Percentiles rank a stretch among this genome's conserved stretches.
These are phyloP conservation scores for Mus spretus DNA, from an alignment of 2,797 vertebrate genomes.

Conservation along the genomic window DNA sequence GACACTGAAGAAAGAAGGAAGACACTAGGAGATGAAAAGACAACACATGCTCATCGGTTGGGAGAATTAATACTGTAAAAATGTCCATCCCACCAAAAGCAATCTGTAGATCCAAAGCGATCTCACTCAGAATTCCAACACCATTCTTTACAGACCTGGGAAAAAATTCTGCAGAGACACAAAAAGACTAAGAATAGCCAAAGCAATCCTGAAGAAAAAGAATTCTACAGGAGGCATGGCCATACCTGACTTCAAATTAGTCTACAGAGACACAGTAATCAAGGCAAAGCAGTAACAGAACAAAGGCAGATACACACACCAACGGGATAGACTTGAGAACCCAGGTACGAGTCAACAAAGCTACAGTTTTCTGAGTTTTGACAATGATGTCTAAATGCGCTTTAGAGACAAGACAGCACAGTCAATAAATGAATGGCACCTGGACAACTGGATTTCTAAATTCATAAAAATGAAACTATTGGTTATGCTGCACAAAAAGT, in stretches of 20 bases:
- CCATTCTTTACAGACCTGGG: not conserved
- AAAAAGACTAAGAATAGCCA: not conserved
- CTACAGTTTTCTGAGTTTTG: not conserved
- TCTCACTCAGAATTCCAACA: not conserved
- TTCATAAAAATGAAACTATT: not conserved
- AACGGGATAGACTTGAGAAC: not conserved
- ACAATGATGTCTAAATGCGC: not conserved
- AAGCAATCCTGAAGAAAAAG: not conserved
- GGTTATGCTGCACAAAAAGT: not conserved
- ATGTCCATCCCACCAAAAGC: not conserved
- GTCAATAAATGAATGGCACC: not conserved
- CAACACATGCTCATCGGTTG: not conserved
- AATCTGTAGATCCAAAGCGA: not conserved
- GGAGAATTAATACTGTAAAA: not conserved
- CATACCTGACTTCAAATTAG: not conserved
- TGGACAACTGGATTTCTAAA: not conserved
- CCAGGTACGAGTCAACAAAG: not conserved
- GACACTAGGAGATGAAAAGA: not conserved
- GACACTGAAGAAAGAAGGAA: not conserved
- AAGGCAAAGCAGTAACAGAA: not conserved
- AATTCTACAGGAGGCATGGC: not conserved
- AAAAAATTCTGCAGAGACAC: not conserved
- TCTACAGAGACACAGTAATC: not conserved
- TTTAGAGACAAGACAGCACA: not conserved
- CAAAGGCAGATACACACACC: not conserved